A percentile compares a stretch with the other conserved stretches of the same genome.
Conservation (phyloP, 2,113 vertebrate species). For the Brachypteracias leptosomus region DNA sequence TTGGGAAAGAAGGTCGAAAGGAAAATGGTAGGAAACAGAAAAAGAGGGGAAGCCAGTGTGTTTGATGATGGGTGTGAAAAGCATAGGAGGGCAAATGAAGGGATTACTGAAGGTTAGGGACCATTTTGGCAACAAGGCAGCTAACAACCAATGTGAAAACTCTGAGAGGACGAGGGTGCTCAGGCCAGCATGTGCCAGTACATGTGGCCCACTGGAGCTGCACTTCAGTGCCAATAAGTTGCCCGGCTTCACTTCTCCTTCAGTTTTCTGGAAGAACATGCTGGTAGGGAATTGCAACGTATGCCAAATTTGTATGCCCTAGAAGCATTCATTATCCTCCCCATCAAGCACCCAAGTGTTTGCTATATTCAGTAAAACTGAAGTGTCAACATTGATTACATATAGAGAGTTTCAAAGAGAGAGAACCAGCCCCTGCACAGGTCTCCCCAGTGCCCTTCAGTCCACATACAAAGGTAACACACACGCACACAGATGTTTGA, state of each 20-base stretch:
- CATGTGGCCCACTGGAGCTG: background rate
- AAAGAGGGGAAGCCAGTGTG: background rate
- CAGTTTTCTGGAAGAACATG: background rate
- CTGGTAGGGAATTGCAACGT: background rate
- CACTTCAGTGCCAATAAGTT: rapidly evolving
- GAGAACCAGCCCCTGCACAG: background rate
- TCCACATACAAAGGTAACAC: background rate
- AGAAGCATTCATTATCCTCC: background rate
- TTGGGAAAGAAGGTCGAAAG: background rate
- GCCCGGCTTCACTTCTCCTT: background rate
- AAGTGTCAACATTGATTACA: background rate
- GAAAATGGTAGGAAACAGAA: background rate
- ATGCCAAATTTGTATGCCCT: background rate
- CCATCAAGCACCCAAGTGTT: background rate
- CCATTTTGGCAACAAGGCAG: background rate
- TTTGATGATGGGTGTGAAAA: background rate
- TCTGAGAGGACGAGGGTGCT: background rate
- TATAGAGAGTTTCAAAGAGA: background rate
- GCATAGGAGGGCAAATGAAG: background rate
- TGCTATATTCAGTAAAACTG: background rate
- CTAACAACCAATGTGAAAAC: background rate
- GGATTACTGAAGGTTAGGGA: background rate
- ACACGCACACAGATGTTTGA: background rate
- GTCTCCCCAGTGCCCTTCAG: background rate
- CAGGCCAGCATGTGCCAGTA: background rate